Evolutionary conservation across 1,140 invertebrate species (phyloP).

Genomic region (Lucilia cuprina): DNA sequence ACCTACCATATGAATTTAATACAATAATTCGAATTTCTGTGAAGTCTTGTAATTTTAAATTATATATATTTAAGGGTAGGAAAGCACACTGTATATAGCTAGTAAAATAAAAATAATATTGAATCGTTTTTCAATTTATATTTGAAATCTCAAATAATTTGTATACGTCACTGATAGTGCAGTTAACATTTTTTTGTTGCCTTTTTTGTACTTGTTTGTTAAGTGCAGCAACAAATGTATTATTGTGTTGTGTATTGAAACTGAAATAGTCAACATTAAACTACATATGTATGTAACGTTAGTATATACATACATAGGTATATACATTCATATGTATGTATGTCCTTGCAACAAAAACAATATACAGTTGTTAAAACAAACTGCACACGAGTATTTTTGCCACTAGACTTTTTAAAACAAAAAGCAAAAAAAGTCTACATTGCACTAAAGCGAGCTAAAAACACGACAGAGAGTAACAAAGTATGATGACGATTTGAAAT

Average conservation of each 20-base stretch:
- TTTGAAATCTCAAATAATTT: too few species aligned
- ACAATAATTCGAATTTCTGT: too few species aligned
- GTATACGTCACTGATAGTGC: background rate
- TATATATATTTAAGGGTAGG: too few species aligned
- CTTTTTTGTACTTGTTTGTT: background rate
- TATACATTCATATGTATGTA: background rate
- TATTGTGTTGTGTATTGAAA: background rate
- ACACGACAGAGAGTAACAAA: background rate
- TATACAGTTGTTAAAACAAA: background rate
- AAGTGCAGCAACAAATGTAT: background rate
- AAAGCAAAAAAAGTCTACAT: background rate
- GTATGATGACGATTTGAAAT: background rate
- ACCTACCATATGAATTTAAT: too few species aligned
- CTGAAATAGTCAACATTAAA: too few species aligned
- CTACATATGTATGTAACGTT: background rate
- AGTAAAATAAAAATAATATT: too few species aligned
- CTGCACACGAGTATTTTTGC: background rate
- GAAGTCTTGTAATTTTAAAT: too few species aligned
- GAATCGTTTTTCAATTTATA: too few species aligned
- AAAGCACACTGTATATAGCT: too few species aligned
- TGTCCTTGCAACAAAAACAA: background rate
- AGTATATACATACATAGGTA: background rate
- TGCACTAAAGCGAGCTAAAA: background rate
- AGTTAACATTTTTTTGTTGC: too few species aligned
- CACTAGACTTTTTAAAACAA: background rate